Base-by-base conservation (phyloP, 2,113 vertebrate species). In the Thinocorus orbignyianus region DNA sequence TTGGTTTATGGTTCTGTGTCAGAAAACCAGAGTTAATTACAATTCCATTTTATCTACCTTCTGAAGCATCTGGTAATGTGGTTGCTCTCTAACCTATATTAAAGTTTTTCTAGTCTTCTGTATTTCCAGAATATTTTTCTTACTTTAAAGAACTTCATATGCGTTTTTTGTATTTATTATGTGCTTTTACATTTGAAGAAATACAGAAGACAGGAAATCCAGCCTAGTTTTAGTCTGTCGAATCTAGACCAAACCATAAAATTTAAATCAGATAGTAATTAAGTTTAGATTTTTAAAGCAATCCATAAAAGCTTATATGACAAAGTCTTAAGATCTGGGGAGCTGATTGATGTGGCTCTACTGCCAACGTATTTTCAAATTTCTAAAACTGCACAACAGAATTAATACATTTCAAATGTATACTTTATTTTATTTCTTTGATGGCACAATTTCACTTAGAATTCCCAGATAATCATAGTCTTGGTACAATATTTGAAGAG, bases 81-180 rank as follows among this genome's bases (percentile, higher is more conserved):
- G 3, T 41, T 58, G 22, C 1, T 3, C 35, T 24, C 4, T 68
- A n/a, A 41, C 9, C 3, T 22, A 3, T 4, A 2, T 22, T 31
- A 17, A 71, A 1, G 2, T 77, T 91, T 74, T 82, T 33, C 7
- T 33, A 76, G n/a, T 37, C 11, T 55, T 80, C 19, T 37, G 2
- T n/a, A 39, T 64, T 88, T 49, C 11, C 11, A 54, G 14, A 62
- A 49, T 48, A 31, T 49, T 81, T 16, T 35, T 58, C 12, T 52
- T 39, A 37, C 8, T 60, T 79, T 42, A 51, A 37, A 51, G 44
- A 81, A 5, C 5, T n/a, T 2, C 30, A 2, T 28, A 62, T 41
- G 2, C 4, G 11, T 39, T 31, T 26, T 55, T 74, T 52, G 2
- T 23, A 35, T 35, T 11, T 70, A 22, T 70, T 65, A 8, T 17